Conservation (phyloP, 2,797 vertebrate species). For the Hozukius guyotensis region DNA sequence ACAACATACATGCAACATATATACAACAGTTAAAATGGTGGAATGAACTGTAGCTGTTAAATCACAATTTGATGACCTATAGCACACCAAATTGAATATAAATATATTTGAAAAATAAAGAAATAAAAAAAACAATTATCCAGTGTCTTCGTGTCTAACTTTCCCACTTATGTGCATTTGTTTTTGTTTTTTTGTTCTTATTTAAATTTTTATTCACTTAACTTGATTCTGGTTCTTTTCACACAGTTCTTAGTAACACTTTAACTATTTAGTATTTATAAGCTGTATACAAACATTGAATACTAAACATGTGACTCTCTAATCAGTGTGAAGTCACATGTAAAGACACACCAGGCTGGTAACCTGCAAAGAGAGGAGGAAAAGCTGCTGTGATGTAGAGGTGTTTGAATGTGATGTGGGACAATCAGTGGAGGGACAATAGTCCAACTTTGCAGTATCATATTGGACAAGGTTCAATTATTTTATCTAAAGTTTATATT, state of each 20-base stretch:
- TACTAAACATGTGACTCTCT: background rate
- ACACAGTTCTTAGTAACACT: background rate
- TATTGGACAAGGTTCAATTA: too few species aligned
- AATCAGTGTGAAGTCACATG: background rate
- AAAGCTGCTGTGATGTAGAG: background rate
- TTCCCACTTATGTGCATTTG: background rate
- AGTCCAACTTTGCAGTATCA: background rate
- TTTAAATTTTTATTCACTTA: background rate
- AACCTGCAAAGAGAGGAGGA: background rate
- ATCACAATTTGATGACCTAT: conserved; percentile 61
- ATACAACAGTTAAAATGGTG: conserved; percentile 46
- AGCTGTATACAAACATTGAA: background rate
- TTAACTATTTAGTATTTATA: background rate
- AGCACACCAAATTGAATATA: conserved; percentile 60
- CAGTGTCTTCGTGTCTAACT: background rate
- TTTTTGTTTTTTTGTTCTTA: background rate
- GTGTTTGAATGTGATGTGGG: background rate
- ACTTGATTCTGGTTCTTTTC: background rate
- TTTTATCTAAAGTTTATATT: background rate
- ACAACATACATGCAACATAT: conserved; percentile 40
- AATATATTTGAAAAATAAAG: conserved; percentile 75
- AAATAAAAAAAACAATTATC: conserved; percentile 31
- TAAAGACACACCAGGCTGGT: background rate
- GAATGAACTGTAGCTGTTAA: conserved; percentile 65
- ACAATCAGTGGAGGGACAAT: background rate